Evolutionary conservation across 2,797 vertebrate genomes (phyloP).

Genomic region (Acipenser ruthenus): DNA sequence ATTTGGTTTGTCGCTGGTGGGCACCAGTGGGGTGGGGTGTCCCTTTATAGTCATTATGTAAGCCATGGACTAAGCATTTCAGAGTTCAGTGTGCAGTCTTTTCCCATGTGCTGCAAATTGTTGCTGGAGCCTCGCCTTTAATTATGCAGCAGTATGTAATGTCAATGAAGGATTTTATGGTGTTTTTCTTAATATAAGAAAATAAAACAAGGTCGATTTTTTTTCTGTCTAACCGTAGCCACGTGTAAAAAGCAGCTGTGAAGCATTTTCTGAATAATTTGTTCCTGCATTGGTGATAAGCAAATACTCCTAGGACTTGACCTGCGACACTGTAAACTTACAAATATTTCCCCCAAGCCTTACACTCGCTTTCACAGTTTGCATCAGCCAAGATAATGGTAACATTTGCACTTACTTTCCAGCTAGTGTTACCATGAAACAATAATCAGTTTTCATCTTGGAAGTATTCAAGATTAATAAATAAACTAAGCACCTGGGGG

Average conservation of each 20-base stretch:
- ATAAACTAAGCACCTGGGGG: constrained; percentile 17
- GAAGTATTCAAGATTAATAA: constrained; percentile 43
- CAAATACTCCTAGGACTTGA: neutral
- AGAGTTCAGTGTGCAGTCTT: neutral
- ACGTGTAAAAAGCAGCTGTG: no score
- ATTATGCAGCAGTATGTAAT: constrained; percentile 19
- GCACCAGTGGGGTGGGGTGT: neutral
- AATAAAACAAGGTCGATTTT: neutral
- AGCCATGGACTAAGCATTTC: neutral
- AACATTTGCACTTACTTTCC: constrained; percentile 23
- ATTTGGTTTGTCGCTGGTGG: constrained; percentile 1
- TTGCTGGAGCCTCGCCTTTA: constrained; percentile 9
- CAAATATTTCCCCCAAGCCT: neutral
- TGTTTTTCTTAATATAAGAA: neutral
- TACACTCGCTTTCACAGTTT: neutral
- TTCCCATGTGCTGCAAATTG: neutral
- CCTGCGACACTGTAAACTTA: neutral
- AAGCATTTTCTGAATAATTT: no score
- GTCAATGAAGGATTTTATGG: constrained; percentile 14
- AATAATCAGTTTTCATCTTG: constrained; percentile 28
- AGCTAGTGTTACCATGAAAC: constrained; percentile 31
- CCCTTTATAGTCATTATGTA: constrained; percentile 17
- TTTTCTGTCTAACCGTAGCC: neutral
- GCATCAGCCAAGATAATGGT: constrained; percentile 17
- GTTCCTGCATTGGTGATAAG: no score